Conservation (phyloP, 2,888 invertebrate species). For the Pheosia tremula region DNA sequence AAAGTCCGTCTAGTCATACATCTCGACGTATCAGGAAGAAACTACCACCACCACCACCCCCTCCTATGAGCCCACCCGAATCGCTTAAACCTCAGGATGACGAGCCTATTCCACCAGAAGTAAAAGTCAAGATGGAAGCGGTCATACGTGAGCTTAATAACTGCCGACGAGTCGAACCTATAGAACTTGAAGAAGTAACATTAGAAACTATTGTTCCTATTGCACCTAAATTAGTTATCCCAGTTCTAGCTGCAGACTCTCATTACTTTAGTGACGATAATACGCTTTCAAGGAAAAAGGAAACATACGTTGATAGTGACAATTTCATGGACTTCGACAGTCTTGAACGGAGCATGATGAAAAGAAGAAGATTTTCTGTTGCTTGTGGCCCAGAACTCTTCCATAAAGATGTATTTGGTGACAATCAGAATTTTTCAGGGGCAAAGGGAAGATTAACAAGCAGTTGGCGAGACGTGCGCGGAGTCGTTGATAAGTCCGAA, state of each 20-base stretch:
- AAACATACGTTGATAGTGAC: slow-evolving; percentile 47
- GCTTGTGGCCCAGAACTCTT: slow-evolving; percentile 76
- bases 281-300: slow-evolving; percentile 56
- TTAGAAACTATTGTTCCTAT: slow-evolving; percentile 58
- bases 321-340: slow-evolving; percentile 68
- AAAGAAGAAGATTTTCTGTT: slow-evolving; percentile 69
- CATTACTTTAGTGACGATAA: slow-evolving; percentile 72
- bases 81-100: slow-evolving; percentile 48
- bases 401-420: slow-evolving; percentile 53
- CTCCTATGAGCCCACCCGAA: slow-evolving; percentile 49
- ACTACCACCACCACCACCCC: slow-evolving; percentile 77
- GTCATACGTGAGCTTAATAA: slow-evolving; percentile 84
- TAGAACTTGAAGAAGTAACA: slow-evolving; percentile 57
- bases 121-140: slow-evolving; percentile 86
- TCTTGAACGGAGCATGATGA: slow-evolving; percentile 63
- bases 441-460: slow-evolving; percentile 63
- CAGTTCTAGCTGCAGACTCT: slow-evolving; percentile 73
- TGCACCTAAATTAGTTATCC: slow-evolving; percentile 75
- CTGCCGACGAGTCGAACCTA: slow-evolving; percentile 68
- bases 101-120: slow-evolving; percentile 77
- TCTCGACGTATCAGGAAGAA: slow-evolving; percentile 71
- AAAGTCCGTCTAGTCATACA: slow-evolving; percentile 61
- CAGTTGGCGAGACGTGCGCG: slow-evolving; percentile 74
- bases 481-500: slow-evolving; percentile 48
- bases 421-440: slow-evolving; percentile 49